Conservation (phyloP, 2,888 invertebrate genomes). For the Synanthedon andrenaeformis region DNA sequence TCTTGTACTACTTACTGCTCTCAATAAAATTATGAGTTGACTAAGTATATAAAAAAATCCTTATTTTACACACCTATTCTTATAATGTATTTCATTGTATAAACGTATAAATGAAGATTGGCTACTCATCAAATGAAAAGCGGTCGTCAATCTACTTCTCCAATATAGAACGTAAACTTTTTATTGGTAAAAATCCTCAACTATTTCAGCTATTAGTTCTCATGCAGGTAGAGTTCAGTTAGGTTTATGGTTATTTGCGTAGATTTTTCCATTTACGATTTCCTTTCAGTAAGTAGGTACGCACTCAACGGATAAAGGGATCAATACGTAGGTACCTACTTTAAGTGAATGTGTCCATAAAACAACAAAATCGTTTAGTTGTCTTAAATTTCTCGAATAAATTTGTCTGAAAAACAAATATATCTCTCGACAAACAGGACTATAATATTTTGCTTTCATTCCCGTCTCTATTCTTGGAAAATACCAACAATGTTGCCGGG, state of each 20-base stretch:
- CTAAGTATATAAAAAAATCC: too few relatives aligned
- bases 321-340: slow-evolving; percentile 1
- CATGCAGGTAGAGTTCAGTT: neutral
- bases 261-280: neutral
- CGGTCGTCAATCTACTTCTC: too few relatives aligned
- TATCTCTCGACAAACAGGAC: slow-evolving; percentile 33
- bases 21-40: too few relatives aligned
- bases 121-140: too few relatives aligned
- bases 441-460: slow-evolving; percentile 27
- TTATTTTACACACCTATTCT: too few relatives aligned
- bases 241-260: slow-evolving; percentile 2
- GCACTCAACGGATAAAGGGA: neutral
- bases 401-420: neutral
- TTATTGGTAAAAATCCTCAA: neutral
- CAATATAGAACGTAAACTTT: neutral
- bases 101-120: too few relatives aligned
- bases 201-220: neutral
- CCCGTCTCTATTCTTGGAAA: slow-evolving; percentile 23
- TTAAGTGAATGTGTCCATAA: neutral
- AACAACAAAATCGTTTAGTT: neutral
- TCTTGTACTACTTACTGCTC: too few relatives aligned
- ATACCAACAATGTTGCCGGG: slow-evolving; percentile 34
- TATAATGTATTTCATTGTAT: too few relatives aligned
- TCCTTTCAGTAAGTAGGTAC: neutral
- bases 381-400: neutral